These are phyloP conservation scores for Liopterus haemorrhoidalis DNA, from an alignment of 2,888 invertebrate species.

Conservation along the genomic window DNA sequence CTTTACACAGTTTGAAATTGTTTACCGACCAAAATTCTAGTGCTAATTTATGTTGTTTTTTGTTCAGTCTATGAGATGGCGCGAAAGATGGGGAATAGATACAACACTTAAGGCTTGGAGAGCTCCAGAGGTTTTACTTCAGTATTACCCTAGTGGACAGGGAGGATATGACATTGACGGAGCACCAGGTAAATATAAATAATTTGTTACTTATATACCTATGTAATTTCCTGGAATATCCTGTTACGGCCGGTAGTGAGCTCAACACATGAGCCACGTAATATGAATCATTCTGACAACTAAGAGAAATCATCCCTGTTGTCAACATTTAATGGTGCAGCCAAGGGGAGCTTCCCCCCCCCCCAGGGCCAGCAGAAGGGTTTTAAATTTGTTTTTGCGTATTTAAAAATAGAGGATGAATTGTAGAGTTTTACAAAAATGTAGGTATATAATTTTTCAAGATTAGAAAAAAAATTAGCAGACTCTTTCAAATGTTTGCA, in stretches of 20 bases:
- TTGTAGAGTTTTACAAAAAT: constrained; percentile 9
- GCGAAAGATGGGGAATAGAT: constrained; percentile 71
- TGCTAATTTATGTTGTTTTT: constrained; percentile 14
- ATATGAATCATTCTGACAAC: too few relatives aligned
- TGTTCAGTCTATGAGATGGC: constrained; percentile 64
- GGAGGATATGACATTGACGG: constrained; percentile 80
- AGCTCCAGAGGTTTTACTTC: constrained; percentile 61
- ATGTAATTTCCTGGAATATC: too few relatives aligned
- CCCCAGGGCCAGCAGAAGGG: too few relatives aligned
- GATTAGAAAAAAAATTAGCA: constrained; percentile 9
- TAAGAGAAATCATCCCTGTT: too few relatives aligned
- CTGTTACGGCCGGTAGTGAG: too few relatives aligned
- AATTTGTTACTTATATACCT: constrained; percentile 11
- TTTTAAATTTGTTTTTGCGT: neutral
- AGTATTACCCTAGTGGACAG: constrained; percentile 72
- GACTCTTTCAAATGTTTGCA: constrained; percentile 8
- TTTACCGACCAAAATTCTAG: too few relatives aligned
- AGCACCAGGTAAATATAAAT: constrained; percentile 63
- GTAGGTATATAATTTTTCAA: constrained; percentile 11
- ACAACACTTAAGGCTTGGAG: constrained; percentile 61
- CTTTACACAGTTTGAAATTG: too few relatives aligned
- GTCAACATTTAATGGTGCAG: too few relatives aligned
- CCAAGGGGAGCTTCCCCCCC: too few relatives aligned
- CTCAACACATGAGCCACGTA: too few relatives aligned
- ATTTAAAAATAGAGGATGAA: too few relatives aligned